Base-by-base conservation (phyloP, 2,113 vertebrate species). In the Pandion haliaetus region DNA sequence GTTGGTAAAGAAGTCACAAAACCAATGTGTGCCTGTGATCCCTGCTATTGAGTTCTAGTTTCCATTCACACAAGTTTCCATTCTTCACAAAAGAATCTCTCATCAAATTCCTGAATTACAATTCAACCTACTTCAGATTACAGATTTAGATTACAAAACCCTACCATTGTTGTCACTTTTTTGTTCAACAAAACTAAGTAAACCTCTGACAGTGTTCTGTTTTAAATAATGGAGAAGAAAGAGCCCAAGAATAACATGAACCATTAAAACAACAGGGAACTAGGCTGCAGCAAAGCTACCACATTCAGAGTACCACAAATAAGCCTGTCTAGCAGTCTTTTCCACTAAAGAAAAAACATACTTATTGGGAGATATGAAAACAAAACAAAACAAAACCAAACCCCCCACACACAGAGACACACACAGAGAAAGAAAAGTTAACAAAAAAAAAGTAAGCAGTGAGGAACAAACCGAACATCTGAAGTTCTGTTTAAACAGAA, bases 301-400 rank as follows among this genome's bases (percentile, higher is more conserved):
- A 38, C 12, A 36, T 71, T 49, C 12, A 70, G 28, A 78, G 31
- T 50, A 17, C 57, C 32, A 62, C 5, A 61, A 62, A 73, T 12
- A 40, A 83, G 73, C n/a, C 18, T 14, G 57, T n/a, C 9, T 19
- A 62, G 47, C 31, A 74, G 10, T 18, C 28, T 28, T n/a, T 11
- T 28, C 38, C 47, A 73, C 8, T 55, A 36, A 21, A 74, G 9
- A 20, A 80, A 84, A 78, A 72, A 52, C 8, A 23, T 2, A 80
- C 1, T 9, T 17, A 44, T 0, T 38, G 32, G 17, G 32, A 62
- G 25, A 50, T 69, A 55, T 11, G 7, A 17, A 14, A 13, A 28
- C 55, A 45, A 42, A 24, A n/a, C 2, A 9, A 28, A 10, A 24
- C 23, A 44, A 47, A 47, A 47, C 47, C 12, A 49, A 25, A n/a